phyloP scores from a whole-genome alignment of 1,140 invertebrate genomes.

The Drosophila trapezifrons region DNA sequence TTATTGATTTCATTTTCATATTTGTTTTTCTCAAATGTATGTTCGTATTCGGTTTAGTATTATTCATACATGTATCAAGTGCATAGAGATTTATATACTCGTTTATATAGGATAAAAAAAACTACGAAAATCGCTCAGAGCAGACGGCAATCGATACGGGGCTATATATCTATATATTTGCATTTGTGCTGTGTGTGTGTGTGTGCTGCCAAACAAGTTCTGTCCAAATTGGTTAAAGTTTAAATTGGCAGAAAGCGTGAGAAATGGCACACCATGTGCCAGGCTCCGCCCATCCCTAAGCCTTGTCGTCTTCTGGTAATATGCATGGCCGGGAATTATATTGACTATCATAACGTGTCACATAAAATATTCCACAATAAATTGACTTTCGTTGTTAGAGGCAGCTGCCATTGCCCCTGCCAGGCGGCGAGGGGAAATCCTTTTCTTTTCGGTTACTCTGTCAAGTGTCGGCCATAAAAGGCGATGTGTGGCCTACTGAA shows the following conservation, averaged over 20 bases:
- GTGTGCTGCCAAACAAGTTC: constrained; percentile 55
- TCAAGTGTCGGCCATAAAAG: constrained; percentile 72
- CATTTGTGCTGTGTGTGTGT: neutral
- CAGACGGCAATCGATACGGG: constrained; percentile 41
- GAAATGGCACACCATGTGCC: constrained; percentile 70
- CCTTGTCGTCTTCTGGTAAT: constrained; percentile 32
- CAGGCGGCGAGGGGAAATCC: constrained; percentile 4
- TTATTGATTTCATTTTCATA: constrained; percentile 43
- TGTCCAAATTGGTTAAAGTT: constrained; percentile 65
- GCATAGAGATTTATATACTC: constrained; percentile 50
- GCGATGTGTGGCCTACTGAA: constrained; percentile 51
- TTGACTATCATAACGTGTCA: constrained; percentile 82
- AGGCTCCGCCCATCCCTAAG: constrained; percentile 5
- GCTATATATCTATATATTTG: constrained; percentile 6
- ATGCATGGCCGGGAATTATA: constrained; percentile 70
- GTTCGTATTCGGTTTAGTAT: constrained; percentile 62
- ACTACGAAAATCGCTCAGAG: constrained; percentile 64
- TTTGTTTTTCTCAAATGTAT: constrained; percentile 30
- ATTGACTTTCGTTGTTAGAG: constrained; percentile 72
- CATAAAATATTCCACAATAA: constrained; percentile 82
- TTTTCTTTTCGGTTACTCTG: constrained; percentile 62
- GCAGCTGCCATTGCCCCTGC: constrained; percentile 43
- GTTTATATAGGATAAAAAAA: constrained; percentile 43
- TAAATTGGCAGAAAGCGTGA: constrained; percentile 68
- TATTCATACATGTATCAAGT: constrained; percentile 70